Evolutionary conservation across 2,113 vertebrate species (phyloP), one percentile per base, ranked within the genome.

Genomic region (Dendropsophus ebraccatus): DNA sequence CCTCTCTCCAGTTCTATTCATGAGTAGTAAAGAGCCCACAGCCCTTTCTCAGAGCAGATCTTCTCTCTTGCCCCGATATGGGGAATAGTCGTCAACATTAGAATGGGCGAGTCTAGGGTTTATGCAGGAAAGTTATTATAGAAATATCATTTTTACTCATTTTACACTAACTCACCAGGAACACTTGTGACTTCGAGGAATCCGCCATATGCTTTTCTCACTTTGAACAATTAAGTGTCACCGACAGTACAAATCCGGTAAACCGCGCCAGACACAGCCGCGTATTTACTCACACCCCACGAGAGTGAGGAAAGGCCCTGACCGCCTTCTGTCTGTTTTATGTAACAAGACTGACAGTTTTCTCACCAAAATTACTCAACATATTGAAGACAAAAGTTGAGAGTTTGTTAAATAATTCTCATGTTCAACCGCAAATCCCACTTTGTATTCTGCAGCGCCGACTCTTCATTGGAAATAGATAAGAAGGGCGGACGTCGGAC

Each of bases 261-360:
- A 72, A 35, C 56, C 37, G 78, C 28, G 67, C 25, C 52, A 86
- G 85, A 81, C 85, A 17, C 54, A 62, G 28, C 25, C 30, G n/a
- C 81, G 35, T 86, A 81, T 86, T 86, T 86, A 86, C 85, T 81
- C 54, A 73, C 85, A 81, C 77, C 56, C 78, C 32, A 80, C 21
- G 37, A 50, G 62, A 86, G 67, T 81, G 85, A 74, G 85, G 78
- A 86, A 49, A 81, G 85, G 69, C 52, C 85, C 77, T 81, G 85
- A 86, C 85, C 85, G 77, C 85, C 85, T 86, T 74, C 85, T 86
- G 85, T 81, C 78, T 86, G 85, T 86, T 86, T 86, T 86, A 86
- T 86, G 85, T 86, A 81, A 86, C 81, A 70, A 86, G 54, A 81
- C 85, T 81, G 65, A 70, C 85, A 81, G 85, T 81, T 86, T 74